Evolutionary conservation across 2,888 invertebrate genomes (phyloP), one percentile per base, ranked within the genome.

Genomic region (Dicycla oo): DNA sequence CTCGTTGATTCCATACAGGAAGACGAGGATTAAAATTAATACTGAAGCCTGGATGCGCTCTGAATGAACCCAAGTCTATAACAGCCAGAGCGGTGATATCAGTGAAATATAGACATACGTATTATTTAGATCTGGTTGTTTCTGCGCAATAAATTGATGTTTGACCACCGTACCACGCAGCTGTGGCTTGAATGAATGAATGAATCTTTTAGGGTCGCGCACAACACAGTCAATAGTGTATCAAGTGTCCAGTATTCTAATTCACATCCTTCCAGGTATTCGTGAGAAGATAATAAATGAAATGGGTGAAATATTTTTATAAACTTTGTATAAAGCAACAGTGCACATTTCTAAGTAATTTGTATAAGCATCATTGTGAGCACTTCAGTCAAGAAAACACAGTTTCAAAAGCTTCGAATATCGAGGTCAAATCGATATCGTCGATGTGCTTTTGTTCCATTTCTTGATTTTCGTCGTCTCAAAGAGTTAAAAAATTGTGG

Each of bases 71-170:
- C 7, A 51, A 45, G 38, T 57, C n/a, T 43, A 13, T 23, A 13
- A 3, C 47, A 26, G n/a, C 10, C 23, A 34, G 3, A 34, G 3
- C n/a, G 13, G n/a, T 40, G 4, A 13, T 18, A 11, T 26, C 5
- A 40, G 13, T 40, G 3, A 53, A 20, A 30, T 23, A n/a, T 40
- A 49, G 18, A 61, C 18, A 26, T 15, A 23, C 49, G 15, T 45
- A 38, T 23, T 53, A 8, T 47, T 4, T 67, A 47, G 40, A 73
- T 13, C 30, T 66, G 51, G 23, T 58, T 26, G 6, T 40, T 63
- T 34, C 7, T 43, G 15, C n/a, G 18, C 13, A 67, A n/a, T 67
- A 73, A 23, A 40, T 18, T 40, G 30, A 38, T 11, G 18, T 56
- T 74, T n/a, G 49, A 53, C 43, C n/a, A 8, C 38, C 7, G 38